Evolutionary conservation across 1,140 invertebrate genomes (phyloP).

Genomic region (Phthorimaea operculella): DNA sequence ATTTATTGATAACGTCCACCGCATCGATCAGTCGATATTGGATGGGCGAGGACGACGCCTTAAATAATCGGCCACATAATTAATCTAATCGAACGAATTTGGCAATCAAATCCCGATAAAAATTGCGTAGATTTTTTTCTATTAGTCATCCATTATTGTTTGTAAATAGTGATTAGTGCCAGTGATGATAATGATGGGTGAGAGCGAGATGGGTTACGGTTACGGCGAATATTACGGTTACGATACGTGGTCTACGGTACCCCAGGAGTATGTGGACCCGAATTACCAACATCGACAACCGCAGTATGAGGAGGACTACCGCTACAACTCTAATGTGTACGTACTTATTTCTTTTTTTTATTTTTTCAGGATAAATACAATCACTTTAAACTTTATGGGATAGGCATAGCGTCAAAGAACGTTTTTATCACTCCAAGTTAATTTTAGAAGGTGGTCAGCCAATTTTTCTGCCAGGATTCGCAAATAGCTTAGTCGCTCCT

Average conservation of each 20-base stretch:
- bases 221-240: conserved; percentile 71
- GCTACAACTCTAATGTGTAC: conserved; percentile 63
- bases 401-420: no score
- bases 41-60: conserved; percentile 1
- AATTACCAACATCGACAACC: conserved; percentile 54
- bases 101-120: conserved; percentile 12
- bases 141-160: conserved; percentile 9
- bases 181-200: conserved; percentile 66
- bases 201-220: conserved; percentile 57
- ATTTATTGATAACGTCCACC: conserved; percentile 60
- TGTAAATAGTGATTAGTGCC: conserved; percentile 10
- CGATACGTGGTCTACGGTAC: conserved; percentile 75
- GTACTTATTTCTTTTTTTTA: conserved; percentile 18
- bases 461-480: no score
- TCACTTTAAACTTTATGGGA: no score
- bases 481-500: no score
- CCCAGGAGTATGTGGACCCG: conserved; percentile 70
- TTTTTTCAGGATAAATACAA: no score
- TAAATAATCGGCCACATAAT: conserved; percentile 2
- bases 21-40: conserved; percentile 62
- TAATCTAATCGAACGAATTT: not conserved
- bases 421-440: no score
- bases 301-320: conserved; percentile 68
- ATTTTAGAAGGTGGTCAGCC: no score
- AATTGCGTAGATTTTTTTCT: conserved; percentile 17